These are phyloP conservation scores for Nannobrachium achirus DNA, from an alignment of 2,113 vertebrate species.

Conservation along the genomic window DNA sequence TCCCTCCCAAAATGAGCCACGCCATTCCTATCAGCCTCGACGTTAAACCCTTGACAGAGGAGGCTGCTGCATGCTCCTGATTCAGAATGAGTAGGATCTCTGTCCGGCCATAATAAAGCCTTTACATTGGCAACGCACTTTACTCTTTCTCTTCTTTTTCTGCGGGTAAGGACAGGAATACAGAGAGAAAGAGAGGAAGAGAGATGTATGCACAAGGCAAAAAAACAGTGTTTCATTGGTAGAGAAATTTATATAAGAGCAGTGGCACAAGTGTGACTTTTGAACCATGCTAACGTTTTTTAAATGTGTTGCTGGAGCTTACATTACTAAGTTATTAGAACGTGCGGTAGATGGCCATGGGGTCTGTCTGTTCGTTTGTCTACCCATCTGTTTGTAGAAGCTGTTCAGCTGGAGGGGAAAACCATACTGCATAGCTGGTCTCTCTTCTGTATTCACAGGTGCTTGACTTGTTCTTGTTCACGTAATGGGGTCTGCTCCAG, in stretches of 20 bases:
- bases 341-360: constrained; percentile 36
- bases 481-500: constrained; percentile 42
- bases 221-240: constrained; percentile 68
- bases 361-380: constrained; percentile 38
- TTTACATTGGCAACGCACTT: constrained; percentile 78
- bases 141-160: constrained; percentile 75
- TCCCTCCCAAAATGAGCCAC: constrained; percentile 20
- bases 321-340: constrained; percentile 38
- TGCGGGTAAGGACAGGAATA: constrained; percentile 45
- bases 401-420: constrained; percentile 39
- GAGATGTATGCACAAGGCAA: constrained; percentile 77
- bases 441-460: constrained; percentile 55
- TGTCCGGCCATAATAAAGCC: constrained; percentile 61
- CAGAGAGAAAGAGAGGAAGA: constrained; percentile 37
- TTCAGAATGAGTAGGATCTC: constrained; percentile 55
- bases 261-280: constrained; percentile 78
- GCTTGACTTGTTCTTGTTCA: constrained; percentile 62
- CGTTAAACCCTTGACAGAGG: constrained; percentile 51
- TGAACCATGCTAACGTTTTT: constrained; percentile 68
- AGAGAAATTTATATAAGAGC: constrained; percentile 73
- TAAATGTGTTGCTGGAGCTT: constrained; percentile 56
- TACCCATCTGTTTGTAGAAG: constrained; percentile 28
- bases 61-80: constrained; percentile 75
- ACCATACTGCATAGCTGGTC: constrained; percentile 50
- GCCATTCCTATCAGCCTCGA: constrained; percentile 38